phyloP scores from a whole-genome alignment of 2,888 invertebrate species.

The Myathropa florea region DNA sequence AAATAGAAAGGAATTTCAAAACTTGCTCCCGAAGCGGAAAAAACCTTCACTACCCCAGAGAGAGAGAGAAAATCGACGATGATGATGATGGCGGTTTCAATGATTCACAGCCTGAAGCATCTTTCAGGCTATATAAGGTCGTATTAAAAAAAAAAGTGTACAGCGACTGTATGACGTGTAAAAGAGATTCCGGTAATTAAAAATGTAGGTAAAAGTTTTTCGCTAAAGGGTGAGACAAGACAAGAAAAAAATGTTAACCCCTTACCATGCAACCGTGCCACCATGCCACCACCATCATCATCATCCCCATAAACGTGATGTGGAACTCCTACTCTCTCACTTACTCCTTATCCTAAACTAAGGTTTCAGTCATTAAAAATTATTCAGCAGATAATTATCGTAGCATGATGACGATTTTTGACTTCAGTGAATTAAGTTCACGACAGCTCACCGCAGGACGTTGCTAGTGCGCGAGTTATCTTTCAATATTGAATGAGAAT shows the following conservation, averaged over 20 bases:
- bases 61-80: slow-evolving; percentile 22
- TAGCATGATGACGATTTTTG: slow-evolving; percentile 69
- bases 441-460: slow-evolving; percentile 52
- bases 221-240: slow-evolving; percentile 33
- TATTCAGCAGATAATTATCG: slow-evolving; percentile 71
- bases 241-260: slow-evolving; percentile 30
- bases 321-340: slow-evolving; percentile 8
- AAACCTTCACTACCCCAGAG: slow-evolving; percentile 21
- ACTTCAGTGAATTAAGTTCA: slow-evolving; percentile 66
- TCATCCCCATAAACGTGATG: slow-evolving; percentile 40
- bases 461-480: slow-evolving; percentile 50
- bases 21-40: slow-evolving; percentile 56
- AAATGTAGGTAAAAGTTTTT: slow-evolving; percentile 63
- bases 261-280: slow-evolving; percentile 14
- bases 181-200: slow-evolving; percentile 68
- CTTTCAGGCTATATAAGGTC: slow-evolving; percentile 18
- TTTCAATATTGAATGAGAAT: slow-evolving; percentile 53
- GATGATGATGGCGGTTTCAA: slow-evolving; percentile 38
- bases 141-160: slow-evolving; percentile 21
- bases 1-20: slow-evolving; percentile 49
- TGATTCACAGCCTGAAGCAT: slow-evolving; percentile 40
- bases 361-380: slow-evolving; percentile 68
- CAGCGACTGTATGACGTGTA: slow-evolving; percentile 47
- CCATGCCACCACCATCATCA: slow-evolving; percentile 35
- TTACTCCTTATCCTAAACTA: slow-evolving; percentile 22